Conservation (phyloP, 1,140 invertebrate genomes). For the Ptiloglossa arizonensis region DNA sequence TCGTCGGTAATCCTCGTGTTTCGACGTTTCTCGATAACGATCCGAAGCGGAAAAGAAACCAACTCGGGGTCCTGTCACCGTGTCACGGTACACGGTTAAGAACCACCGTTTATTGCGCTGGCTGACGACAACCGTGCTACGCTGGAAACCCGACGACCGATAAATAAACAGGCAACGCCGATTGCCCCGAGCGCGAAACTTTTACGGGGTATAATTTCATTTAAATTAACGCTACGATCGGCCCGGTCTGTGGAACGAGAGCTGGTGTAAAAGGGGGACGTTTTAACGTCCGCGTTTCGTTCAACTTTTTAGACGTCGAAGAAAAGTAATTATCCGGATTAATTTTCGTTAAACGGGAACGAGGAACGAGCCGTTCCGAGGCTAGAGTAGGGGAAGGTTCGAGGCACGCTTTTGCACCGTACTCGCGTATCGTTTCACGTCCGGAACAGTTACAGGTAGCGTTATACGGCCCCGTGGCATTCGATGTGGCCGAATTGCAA, state of each 20-base stretch:
- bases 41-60: too few relatives aligned
- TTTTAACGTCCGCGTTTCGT: neutral
- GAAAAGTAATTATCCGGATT: slow-evolving; percentile 33
- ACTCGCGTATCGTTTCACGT: neutral
- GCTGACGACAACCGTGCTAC: too few relatives aligned
- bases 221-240: slow-evolving; percentile 13
- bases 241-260: too few relatives aligned
- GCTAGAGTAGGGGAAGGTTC: too few relatives aligned
- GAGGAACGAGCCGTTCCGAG: too few relatives aligned
- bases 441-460: neutral
- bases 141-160: too few relatives aligned
- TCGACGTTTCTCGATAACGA: slow-evolving; percentile 48
- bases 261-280: too few relatives aligned
- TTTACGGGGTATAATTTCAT: slow-evolving; percentile 20
- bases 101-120: neutral
- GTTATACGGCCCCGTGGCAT: too few relatives aligned
- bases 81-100: neutral
- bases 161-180: neutral
- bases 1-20: slow-evolving; percentile 39
- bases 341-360: slow-evolving; percentile 5
- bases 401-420: neutral
- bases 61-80: neutral
- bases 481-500: neutral
- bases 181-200: neutral
- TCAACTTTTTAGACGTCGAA: slow-evolving; percentile 8